Percentiles rank a stretch among this genome's conserved stretches.
These are phyloP conservation scores for Mus spicilegus DNA, from an alignment of 2,113 vertebrate species.

Conservation along the genomic window DNA sequence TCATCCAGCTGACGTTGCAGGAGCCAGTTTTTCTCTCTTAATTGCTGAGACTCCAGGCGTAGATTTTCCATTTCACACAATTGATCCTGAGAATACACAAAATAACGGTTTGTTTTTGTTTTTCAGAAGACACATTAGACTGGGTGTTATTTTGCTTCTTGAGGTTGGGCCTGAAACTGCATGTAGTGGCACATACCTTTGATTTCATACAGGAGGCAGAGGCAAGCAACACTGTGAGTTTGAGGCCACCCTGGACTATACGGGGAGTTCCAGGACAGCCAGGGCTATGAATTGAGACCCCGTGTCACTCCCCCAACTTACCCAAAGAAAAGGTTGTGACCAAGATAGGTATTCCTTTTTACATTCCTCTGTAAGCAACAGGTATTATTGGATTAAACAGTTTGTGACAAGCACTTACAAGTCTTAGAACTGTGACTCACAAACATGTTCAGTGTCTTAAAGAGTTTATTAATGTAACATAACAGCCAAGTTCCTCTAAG, in stretches of 20 bases:
- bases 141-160: not conserved
- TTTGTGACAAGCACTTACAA: not conserved
- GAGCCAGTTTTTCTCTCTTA: slow-evolving; percentile 91
- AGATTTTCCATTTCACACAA: slow-evolving; percentile 91
- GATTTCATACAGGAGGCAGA: not conserved
- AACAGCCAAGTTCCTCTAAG: not conserved
- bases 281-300: not conserved
- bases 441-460: not conserved
- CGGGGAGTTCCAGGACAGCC: not conserved
- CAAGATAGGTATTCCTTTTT: not conserved
- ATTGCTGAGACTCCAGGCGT: slow-evolving; percentile 90
- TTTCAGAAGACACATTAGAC: not conserved
- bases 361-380: not conserved
- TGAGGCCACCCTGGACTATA: not conserved
- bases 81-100: slow-evolving; percentile 87
- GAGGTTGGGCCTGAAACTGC: not conserved
- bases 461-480: not conserved
- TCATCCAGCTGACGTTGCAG: slow-evolving; percentile 87
- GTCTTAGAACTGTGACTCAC: not conserved
- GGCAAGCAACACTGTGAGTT: not conserved
- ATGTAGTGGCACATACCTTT: not conserved
- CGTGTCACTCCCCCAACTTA: fast-evolving
- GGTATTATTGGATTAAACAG: not conserved
- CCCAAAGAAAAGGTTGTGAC: not conserved
- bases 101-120: not conserved